These are phyloP conservation scores for Trissolcus basalis DNA, from an alignment of 1,140 invertebrate genomes.

Conservation along the genomic window DNA sequence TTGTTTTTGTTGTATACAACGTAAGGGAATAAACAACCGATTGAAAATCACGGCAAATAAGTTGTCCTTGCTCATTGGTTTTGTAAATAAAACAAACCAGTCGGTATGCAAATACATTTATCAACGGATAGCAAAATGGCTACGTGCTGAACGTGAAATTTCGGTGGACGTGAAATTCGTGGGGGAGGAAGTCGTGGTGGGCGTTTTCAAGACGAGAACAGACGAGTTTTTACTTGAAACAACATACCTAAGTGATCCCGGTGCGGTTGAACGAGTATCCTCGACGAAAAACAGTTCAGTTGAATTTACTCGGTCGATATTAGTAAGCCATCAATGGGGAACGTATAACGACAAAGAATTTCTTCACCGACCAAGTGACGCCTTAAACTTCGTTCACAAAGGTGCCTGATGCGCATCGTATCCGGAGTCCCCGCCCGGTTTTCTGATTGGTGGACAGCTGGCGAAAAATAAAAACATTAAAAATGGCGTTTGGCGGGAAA, in stretches of 20 bases:
- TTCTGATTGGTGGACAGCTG: not conserved
- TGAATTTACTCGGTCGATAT: constrained; percentile 72
- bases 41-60: not conserved
- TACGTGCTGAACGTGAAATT: constrained; percentile 53
- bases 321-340: constrained; percentile 45
- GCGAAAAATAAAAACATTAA: no score
- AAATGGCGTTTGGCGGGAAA: no score
- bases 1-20: not conserved
- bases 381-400: constrained; percentile 28
- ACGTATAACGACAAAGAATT: constrained; percentile 51
- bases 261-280: constrained; percentile 20
- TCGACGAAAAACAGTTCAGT: constrained; percentile 15
- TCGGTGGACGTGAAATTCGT: not conserved
- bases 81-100: constrained; percentile 65
- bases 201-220: not conserved
- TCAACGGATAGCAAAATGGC: constrained; percentile 77
- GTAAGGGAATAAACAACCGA: not conserved
- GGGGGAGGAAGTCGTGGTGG: not conserved
- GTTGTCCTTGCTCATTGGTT: constrained; percentile 34
- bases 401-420: not conserved
- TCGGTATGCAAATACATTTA: constrained; percentile 76
- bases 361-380: constrained; percentile 64
- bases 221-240: not conserved
- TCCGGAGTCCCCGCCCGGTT: not conserved
- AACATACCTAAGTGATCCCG: constrained; percentile 22